Evolutionary conservation across 2,113 vertebrate genomes (phyloP), one percentile per base, ranked within the genome.

Genomic region (Hucho hucho): DNA sequence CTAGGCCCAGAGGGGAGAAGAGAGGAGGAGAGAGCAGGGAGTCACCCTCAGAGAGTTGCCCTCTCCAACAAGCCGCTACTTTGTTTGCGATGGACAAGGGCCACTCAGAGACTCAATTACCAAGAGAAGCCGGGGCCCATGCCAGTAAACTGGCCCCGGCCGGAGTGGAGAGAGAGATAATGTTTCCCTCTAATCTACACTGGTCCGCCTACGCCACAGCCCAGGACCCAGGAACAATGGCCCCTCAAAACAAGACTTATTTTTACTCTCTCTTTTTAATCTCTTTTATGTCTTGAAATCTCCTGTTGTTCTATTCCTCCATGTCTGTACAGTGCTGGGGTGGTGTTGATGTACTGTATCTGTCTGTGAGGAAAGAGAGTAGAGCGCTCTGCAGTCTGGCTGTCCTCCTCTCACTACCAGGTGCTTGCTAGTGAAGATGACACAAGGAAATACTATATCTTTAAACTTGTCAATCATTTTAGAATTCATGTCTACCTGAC

Each of bases 181-280:
- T 95, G 93, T 94, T 94, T 93, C 93, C 91, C 90, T 93, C 93
- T 92, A 91, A 93, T 95, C 93, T 89, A 86, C 90, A 92, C 91
- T 84, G 59, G 83, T 86, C 88, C 93, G 93, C 95, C 95, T 93
- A 95, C 94, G 74, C 83, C 81, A 73, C 79, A 87, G 87, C 58
- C 70, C 14, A 49, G 47, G 47, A 49, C 11, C 47, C 47, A 49
- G 28, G 12, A 16, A 28, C 56, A 56, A n/a, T 9, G 11, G 14
- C 43, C 29, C 13, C 43, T 67, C 24, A 59, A 56, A 56, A 61
- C 58, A 61, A 61, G 58, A 61, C 58, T 29, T 7, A 12, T 18
- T 12, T n/a, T 49, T 26, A 53, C 24, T 49, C 24, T 59, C 29
- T 66, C 32, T 64, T 37, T 43, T 32, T 25, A 85, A 69, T 16